Conservation (phyloP, 2,888 invertebrate genomes). For the Chorisops tibialis region DNA sequence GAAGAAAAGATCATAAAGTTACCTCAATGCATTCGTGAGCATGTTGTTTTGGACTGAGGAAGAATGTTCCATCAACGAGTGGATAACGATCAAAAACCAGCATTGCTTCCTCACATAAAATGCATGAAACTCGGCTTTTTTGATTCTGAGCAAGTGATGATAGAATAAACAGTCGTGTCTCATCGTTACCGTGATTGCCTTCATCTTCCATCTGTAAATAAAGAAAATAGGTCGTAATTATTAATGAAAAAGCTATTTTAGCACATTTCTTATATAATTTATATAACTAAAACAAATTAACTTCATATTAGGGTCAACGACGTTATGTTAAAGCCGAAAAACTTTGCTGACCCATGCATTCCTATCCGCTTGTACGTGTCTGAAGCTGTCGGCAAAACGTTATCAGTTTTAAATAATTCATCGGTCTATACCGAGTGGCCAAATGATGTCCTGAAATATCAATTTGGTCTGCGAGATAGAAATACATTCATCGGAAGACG, state of each 20-base stretch:
- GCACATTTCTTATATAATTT: no score
- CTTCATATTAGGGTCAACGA: no score
- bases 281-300: no score
- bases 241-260: not conserved
- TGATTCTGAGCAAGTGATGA: slow-evolving; percentile 91
- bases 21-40: slow-evolving; percentile 84
- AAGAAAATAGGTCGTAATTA: slow-evolving; percentile 29
- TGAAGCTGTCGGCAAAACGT: not conserved
- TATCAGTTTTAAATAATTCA: slow-evolving; percentile 24
- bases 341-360: no score
- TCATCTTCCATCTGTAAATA: slow-evolving; percentile 91
- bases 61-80: slow-evolving; percentile 95
- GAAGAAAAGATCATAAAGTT: slow-evolving; percentile 40
- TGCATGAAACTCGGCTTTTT: slow-evolving; percentile 79
- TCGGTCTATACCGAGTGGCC: slow-evolving; percentile 15
- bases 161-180: slow-evolving; percentile 92
- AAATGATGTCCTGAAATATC: slow-evolving; percentile 26
- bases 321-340: no score
- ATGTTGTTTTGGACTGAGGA: slow-evolving; percentile 91
- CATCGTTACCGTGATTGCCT: slow-evolving; percentile 97
- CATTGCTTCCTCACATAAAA: slow-evolving; percentile 83
- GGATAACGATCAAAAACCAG: slow-evolving; percentile 97
- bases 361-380: no score
- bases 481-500: not conserved
- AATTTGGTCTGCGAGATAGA: slow-evolving; percentile 4